Evolutionary conservation across 2,888 invertebrate species (phyloP).

Genomic region (Spodoptera littoralis): DNA sequence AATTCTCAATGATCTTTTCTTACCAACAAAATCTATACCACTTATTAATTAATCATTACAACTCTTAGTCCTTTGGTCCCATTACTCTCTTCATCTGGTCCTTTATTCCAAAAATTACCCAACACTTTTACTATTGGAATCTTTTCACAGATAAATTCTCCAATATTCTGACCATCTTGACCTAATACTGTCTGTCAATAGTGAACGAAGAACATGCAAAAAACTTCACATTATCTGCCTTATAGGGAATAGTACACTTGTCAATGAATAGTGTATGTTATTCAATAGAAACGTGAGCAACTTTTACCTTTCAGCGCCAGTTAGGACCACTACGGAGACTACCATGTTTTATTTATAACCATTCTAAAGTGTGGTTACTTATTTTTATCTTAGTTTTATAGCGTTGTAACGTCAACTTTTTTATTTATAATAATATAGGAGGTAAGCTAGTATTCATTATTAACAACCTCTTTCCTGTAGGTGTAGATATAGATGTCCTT

Average conservation of each 20-base stretch:
- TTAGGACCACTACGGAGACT: neutral
- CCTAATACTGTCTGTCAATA: constrained; percentile 13
- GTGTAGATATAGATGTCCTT: too few relatives aligned
- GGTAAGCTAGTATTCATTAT: too few relatives aligned
- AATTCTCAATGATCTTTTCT: too few relatives aligned
- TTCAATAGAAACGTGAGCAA: constrained; percentile 25
- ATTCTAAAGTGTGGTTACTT: constrained; percentile 22
- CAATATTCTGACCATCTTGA: constrained; percentile 1
- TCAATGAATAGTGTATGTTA: constrained; percentile 35
- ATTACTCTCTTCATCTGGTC: too few relatives aligned
- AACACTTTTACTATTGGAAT: too few relatives aligned
- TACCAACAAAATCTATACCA: too few relatives aligned
- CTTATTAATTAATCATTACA: too few relatives aligned
- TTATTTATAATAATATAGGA: too few relatives aligned
- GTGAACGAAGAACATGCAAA: constrained; percentile 13
- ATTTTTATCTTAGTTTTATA: constrained; percentile 20
- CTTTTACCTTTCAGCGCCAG: constrained; percentile 28
- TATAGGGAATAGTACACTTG: constrained; percentile 11
- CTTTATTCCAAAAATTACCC: too few relatives aligned
- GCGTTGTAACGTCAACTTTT: neutral
- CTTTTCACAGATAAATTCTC: constrained; percentile 2
- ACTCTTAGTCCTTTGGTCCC: too few relatives aligned
- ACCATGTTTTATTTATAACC: constrained; percentile 21
- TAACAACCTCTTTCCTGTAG: too few relatives aligned
- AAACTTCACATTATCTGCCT: constrained; percentile 11